Base-by-base conservation (phyloP, 2,888 invertebrate species). In the Gryllus longicercus region DNA sequence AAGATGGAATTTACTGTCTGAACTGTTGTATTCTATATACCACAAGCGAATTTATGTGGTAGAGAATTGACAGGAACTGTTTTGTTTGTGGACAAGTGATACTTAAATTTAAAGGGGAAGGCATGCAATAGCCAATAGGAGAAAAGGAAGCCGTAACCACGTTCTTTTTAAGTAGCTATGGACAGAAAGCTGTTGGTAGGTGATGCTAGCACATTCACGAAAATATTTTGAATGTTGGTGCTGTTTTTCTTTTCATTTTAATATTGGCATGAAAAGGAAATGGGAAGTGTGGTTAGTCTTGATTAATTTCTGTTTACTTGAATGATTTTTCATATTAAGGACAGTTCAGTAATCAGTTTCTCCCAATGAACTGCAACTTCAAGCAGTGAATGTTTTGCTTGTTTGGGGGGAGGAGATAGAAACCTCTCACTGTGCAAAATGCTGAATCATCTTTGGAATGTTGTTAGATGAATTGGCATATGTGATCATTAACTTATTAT, bases 71-170 rank as follows among this genome's bases (percentile, higher is more conserved):
- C 21, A 38, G 25, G 25, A 25, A 25, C 38, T 23, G 76, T 25
- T 38, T 76, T 38, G 38, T 76, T 76, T 23, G 76, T 38, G 76
- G 76, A 23, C 23, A 23, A 16, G 77, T 50, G 74, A 75, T 21
- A 25, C 80, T 78, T 80, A 80, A 79, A 80, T 80, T 80, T 80
- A 80, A 80, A 80, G 80, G 80, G 80, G 80, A 80, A 38, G 75
- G 51, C 23, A 79, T n/a, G n/a, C 21, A 50, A 38, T 76, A n/a
- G 49, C 50, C 74, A 78, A 50, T 74, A 50, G 77, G 77, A n/a
- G 75, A 75, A 74, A 78, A 51, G 80, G 75, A 77, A 77, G 80
- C 75, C 78, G 38, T 63, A 25, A 49, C 76, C 38, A n/a, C 38
- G 76, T 38, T 74, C 50, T 79, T 18, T 21, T 79, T 74, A 21